phyloP scores from a whole-genome alignment of 2,113 vertebrate species.

The Origma solitaria region DNA sequence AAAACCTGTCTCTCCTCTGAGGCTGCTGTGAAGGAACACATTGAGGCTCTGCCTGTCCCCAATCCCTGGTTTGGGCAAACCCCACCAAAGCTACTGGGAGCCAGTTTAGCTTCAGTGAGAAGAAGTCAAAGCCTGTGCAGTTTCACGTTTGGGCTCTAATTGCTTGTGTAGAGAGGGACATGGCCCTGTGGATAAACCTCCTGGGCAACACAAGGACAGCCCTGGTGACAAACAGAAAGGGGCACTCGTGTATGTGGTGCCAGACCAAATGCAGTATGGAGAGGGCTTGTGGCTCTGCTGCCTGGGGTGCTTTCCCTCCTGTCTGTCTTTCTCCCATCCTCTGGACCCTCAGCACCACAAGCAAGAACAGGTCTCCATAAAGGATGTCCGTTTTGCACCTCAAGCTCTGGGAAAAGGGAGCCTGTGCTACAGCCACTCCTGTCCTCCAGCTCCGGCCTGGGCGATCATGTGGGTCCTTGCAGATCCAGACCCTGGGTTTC shows the following conservation, averaged over 20 bases:
- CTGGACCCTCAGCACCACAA: not conserved
- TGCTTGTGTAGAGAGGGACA: not conserved
- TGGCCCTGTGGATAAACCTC: fast-evolving
- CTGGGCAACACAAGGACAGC: not conserved
- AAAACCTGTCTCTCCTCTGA: not conserved
- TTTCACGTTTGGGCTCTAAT: not conserved
- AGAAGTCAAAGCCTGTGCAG: not conserved
- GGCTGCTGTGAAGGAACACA: not conserved
- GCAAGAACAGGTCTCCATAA: not conserved
- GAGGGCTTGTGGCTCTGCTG: not conserved
- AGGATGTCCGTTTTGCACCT: not conserved
- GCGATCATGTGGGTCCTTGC: not conserved
- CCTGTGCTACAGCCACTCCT: not conserved
- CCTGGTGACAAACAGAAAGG: not conserved
- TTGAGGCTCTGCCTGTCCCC: not conserved
- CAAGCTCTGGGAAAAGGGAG: not conserved
- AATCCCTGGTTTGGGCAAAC: not conserved
- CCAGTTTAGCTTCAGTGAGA: not conserved
- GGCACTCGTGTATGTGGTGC: not conserved
- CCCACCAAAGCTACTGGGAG: not conserved
- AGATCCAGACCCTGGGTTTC: not conserved
- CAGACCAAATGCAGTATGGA: not conserved
- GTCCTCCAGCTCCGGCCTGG: not conserved
- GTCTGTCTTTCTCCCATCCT: not conserved
- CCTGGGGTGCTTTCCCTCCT: not conserved